Conservation (phyloP, 2,113 vertebrate genomes). For the Zosterops hypoxanthus region DNA sequence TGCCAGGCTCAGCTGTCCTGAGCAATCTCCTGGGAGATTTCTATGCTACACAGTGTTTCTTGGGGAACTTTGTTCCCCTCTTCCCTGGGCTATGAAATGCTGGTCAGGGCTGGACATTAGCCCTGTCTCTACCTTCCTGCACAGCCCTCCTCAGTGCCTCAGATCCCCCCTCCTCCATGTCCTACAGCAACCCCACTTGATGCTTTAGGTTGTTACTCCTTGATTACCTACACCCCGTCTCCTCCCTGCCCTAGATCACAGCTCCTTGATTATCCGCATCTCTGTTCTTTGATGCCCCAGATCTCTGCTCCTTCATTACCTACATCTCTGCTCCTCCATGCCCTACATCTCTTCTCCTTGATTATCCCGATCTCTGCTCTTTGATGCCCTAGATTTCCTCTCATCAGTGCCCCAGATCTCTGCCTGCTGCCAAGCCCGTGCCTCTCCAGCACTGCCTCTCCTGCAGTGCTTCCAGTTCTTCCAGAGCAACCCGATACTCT, state of each 20-base stretch:
- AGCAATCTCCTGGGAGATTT: background rate
- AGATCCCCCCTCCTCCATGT: background rate
- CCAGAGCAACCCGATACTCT: background rate
- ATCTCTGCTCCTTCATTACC: constrained; percentile 13
- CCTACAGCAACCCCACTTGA: background rate
- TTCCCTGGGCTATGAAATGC: background rate
- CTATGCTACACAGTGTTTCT: rapidly evolving
- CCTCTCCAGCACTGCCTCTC: background rate
- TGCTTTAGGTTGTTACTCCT: background rate
- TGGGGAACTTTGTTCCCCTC: background rate
- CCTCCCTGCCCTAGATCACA: background rate
- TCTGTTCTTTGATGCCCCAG: background rate
- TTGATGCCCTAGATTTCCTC: constrained; percentile 22
- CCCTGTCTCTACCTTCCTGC: background rate
- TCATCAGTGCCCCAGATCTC: constrained; percentile 33
- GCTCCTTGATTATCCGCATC: background rate
- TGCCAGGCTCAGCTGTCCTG: background rate
- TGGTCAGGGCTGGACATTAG: too few species aligned
- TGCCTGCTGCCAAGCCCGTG: background rate
- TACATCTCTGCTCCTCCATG: background rate
- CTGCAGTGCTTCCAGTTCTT: background rate
- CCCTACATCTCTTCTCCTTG: constrained; percentile 7
- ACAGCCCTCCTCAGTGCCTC: background rate
- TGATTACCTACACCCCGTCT: background rate
- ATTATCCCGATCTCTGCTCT: constrained; percentile 5